A percentile compares a stretch with the other conserved stretches of the same genome.
These are phyloP conservation scores for Callionymus lyra DNA, from an alignment of 2,113 vertebrate genomes.

Conservation along the genomic window DNA sequence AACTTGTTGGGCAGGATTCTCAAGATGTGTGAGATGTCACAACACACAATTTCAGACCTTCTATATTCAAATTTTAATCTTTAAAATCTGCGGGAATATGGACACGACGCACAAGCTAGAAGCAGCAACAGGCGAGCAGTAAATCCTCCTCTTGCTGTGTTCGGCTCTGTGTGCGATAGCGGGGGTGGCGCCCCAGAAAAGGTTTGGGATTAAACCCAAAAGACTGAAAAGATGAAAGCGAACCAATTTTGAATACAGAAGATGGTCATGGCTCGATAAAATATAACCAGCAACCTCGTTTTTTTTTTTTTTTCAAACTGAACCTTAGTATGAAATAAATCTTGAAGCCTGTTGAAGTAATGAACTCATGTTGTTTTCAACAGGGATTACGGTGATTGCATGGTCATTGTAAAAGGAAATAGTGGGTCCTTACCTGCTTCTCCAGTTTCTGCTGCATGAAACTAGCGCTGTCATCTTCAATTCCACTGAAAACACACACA, in stretches of 20 bases:
- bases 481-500: constrained; percentile 59
- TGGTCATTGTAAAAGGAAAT: no score
- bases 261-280: constrained; percentile 3
- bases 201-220: constrained; percentile 4
- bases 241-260: constrained; percentile 5
- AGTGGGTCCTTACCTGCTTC: constrained; percentile 75
- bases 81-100: no score
- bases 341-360: no score
- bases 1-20: no score
- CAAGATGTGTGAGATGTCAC: no score
- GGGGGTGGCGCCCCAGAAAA: constrained; percentile 5
- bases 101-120: no score
- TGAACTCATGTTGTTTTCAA: no score
- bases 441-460: constrained; percentile 87
- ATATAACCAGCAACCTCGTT: not conserved
- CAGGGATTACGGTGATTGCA: no score
- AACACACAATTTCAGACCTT: no score
- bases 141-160: constrained; percentile 20
- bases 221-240: not conserved
- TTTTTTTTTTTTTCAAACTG: not conserved
- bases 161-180: constrained; percentile 18
- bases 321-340: no score
- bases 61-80: no score
- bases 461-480: constrained; percentile 77
- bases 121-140: not conserved